These are phyloP conservation scores for Cervus canadensis DNA, from an alignment of 2,113 vertebrate species.

Conservation along the genomic window DNA sequence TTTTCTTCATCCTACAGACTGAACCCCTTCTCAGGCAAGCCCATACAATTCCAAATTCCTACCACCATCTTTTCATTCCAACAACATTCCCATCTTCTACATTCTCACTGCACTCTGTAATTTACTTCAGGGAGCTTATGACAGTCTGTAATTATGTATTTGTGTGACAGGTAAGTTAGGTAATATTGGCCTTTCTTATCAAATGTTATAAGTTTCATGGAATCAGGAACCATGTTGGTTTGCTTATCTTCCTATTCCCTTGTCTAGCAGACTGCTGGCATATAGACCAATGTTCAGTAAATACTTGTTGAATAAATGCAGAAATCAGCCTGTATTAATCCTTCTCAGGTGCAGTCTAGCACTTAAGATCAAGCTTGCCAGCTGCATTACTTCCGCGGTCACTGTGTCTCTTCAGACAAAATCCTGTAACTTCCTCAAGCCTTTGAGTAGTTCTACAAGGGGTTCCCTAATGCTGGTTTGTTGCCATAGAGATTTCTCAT, in stretches of 20 bases:
- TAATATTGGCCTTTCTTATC: not conserved
- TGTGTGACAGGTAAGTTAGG: not conserved
- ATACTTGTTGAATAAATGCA: not conserved
- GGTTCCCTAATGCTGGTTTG: not conserved
- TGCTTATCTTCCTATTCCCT: not conserved
- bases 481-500: not conserved
- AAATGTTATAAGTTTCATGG: not conserved
- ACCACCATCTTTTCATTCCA: not conserved
- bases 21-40: not conserved
- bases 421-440: not conserved
- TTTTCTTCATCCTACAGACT: not conserved
- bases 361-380: not conserved
- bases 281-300: not conserved
- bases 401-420: not conserved
- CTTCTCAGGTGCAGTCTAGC: not conserved
- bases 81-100: not conserved
- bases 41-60: not conserved
- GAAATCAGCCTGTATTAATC: not conserved
- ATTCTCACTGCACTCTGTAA: not conserved
- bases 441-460: not conserved
- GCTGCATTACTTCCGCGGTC: not conserved
- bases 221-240: not conserved
- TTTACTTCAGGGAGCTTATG: not conserved
- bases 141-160: not conserved
- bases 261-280: not conserved